Percentiles rank a stretch among this genome's conserved stretches.
Evolutionary conservation across 2,797 vertebrate species (phyloP).

Genomic region (Garrulus glandarius): DNA sequence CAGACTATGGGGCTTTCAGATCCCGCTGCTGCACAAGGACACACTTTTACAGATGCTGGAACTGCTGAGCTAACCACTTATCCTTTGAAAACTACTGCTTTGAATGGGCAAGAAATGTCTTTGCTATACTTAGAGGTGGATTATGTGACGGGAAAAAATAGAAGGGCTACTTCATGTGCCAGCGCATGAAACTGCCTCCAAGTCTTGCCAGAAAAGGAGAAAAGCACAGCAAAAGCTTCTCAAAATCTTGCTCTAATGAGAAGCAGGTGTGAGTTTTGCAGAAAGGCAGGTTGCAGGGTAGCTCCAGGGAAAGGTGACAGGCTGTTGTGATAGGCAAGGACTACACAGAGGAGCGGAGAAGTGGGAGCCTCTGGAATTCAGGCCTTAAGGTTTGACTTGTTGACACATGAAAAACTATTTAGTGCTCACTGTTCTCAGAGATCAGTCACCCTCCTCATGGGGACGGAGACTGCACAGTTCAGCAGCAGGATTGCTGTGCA

Average conservation of each 20-base stretch:
- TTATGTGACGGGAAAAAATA: slow-evolving; percentile 44
- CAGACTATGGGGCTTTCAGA: slow-evolving; percentile 23
- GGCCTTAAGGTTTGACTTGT: not conserved
- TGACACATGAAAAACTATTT: not conserved
- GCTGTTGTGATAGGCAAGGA: not conserved
- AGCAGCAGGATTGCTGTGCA: not conserved
- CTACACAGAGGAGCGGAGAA: not conserved
- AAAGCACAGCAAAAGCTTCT: not conserved
- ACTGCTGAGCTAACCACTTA: slow-evolving; percentile 14
- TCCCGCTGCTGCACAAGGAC: slow-evolving; percentile 12
- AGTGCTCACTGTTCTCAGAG: accelerated
- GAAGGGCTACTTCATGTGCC: slow-evolving; percentile 28
- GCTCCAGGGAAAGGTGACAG: not conserved
- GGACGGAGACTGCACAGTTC: not conserved
- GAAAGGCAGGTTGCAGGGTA: not conserved
- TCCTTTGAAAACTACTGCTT: not conserved
- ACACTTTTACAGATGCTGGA: slow-evolving; percentile 12
- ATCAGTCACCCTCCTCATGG: not conserved
- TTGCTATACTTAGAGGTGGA: slow-evolving; percentile 51
- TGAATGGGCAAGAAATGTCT: slow-evolving; percentile 24
- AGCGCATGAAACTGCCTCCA: slow-evolving; percentile 42
- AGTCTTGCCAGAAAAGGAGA: slow-evolving; percentile 8
- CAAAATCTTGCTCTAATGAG: slow-evolving; percentile 1
- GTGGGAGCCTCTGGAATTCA: not conserved
- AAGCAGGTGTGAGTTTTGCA: slow-evolving; percentile 21